Conservation (phyloP, 2,888 invertebrate species). For the Amphipyra berbera region DNA sequence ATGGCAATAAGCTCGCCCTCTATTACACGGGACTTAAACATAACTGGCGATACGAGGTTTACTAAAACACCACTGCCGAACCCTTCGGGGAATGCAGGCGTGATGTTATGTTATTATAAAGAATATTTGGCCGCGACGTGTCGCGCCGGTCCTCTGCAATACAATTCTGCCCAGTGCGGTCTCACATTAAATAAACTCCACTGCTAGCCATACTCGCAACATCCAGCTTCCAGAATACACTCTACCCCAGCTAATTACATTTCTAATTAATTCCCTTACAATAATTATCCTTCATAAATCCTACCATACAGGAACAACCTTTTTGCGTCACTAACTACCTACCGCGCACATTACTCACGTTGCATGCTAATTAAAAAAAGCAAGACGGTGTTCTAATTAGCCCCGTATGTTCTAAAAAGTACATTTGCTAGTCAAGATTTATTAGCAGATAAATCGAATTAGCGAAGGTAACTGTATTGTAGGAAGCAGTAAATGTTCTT, state of each 20-base stretch:
- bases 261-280: conserved; percentile 42
- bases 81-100: too few relatives aligned
- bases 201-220: too few relatives aligned
- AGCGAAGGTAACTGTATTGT: conserved; percentile 27
- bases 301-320: conserved; percentile 35
- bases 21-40: too few relatives aligned
- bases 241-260: conserved; percentile 30
- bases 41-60: too few relatives aligned
- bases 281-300: conserved; percentile 53
- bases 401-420: conserved; percentile 36
- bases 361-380: conserved; percentile 52
- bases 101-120: too few relatives aligned
- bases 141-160: too few relatives aligned
- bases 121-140: too few relatives aligned
- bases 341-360: conserved; percentile 15
- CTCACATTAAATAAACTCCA: too few relatives aligned
- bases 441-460: conserved; percentile 54
- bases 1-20: too few relatives aligned
- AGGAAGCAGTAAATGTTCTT: conserved; percentile 52
- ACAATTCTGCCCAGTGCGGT: too few relatives aligned
- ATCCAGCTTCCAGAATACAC: neutral
- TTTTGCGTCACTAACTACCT: conserved; percentile 37
- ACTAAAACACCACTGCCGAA: too few relatives aligned
- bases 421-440: conserved; percentile 46
- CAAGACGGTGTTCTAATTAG: conserved; percentile 45